phyloP scores from a whole-genome alignment of 2,888 invertebrate genomes.

The Aricia artaxerxes region DNA sequence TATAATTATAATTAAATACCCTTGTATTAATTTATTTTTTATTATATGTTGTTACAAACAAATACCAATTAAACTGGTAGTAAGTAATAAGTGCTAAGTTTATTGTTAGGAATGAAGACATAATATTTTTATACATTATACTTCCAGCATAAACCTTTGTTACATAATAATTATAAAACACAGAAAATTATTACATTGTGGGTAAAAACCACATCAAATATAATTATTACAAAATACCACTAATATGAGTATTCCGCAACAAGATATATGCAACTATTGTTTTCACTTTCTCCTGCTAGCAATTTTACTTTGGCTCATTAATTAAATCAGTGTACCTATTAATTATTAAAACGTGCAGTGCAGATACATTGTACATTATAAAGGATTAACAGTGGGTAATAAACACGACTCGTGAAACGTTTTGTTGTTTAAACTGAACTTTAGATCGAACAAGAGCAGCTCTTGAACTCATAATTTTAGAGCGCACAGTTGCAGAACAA shows the following conservation, averaged over 20 bases:
- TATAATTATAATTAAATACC: background rate
- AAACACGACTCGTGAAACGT: background rate
- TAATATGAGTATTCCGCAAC: background rate
- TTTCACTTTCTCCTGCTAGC: constrained; percentile 9
- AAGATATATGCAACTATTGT: constrained; percentile 19
- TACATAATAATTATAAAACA: background rate
- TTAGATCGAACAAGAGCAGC: background rate
- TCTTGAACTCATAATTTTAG: no score
- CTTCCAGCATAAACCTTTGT: background rate
- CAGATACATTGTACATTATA: background rate
- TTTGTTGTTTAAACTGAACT: background rate
- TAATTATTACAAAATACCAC: background rate
- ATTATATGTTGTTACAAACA: background rate
- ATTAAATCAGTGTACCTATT: constrained; percentile 13
- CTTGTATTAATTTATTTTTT: background rate
- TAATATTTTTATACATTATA: no score
- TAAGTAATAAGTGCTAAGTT: no score
- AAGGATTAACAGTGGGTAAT: background rate
- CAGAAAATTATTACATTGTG: background rate
- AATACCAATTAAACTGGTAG: no score
- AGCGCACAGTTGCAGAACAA: no score
- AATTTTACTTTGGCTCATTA: constrained; percentile 8
- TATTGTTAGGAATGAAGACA: no score
- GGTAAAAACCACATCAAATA: constrained; percentile 13
- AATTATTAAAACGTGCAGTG: constrained; percentile 4